These are phyloP conservation scores for Isichthys henryi DNA, from an alignment of 2,113 vertebrate species.

Conservation along the genomic window DNA sequence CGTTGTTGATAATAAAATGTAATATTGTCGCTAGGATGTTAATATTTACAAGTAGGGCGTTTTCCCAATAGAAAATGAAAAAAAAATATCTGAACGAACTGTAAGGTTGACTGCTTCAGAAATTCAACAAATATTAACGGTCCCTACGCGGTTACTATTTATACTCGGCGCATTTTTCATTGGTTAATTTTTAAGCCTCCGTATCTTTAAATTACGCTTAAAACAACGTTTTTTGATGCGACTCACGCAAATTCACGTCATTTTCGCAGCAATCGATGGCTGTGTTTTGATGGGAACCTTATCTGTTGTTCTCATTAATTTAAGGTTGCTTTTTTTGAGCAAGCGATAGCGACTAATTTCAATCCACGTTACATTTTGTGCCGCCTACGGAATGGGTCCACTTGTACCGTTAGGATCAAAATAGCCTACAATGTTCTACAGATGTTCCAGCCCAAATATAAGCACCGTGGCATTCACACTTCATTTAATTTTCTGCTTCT, in stretches of 20 bases:
- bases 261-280: background rate
- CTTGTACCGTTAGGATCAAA: background rate
- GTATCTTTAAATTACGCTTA: background rate
- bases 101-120: background rate
- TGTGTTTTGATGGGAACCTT: background rate
- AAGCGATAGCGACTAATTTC: background rate
- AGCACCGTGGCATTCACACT: background rate
- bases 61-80: background rate
- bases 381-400: background rate
- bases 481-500: background rate
- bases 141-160: background rate
- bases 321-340: background rate
- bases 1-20: background rate
- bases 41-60: slow-evolving; percentile 3
- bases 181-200: background rate
- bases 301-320: background rate
- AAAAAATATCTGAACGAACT: background rate
- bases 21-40: background rate
- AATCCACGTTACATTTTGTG: background rate
- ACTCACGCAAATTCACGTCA: background rate
- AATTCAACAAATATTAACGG: background rate
- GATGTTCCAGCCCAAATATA: background rate
- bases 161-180: background rate
- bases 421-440: background rate
- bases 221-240: background rate